Evolutionary conservation across 2,113 vertebrate species (phyloP).

Genomic region (Rallus limicola): DNA sequence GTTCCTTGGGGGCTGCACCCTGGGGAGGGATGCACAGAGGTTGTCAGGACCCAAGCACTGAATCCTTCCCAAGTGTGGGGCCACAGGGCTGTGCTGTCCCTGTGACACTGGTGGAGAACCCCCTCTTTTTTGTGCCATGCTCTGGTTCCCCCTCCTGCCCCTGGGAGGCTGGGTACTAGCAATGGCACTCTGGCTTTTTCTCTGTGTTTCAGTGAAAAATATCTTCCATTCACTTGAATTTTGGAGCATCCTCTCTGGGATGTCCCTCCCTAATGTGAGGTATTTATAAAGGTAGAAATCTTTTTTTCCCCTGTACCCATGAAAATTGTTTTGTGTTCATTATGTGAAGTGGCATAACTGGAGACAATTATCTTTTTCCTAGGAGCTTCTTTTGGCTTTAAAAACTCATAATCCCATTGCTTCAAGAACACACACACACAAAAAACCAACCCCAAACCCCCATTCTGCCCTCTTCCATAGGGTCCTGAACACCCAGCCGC

Average conservation of each 20-base stretch:
- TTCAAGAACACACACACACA: neutral
- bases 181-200: neutral
- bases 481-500: neutral
- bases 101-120: neutral
- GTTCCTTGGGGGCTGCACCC: neutral
- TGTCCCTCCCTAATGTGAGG: neutral
- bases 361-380: neutral
- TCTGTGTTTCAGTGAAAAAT: neutral
- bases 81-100: neutral
- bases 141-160: neutral
- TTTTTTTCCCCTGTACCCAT: neutral
- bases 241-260: neutral
- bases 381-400: neutral
- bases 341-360: neutral
- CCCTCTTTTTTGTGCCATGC: neutral
- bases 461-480: accelerated
- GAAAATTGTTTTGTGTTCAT: neutral
- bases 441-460: neutral
- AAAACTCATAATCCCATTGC: neutral
- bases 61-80: neutral
- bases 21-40: neutral
- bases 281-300: neutral
- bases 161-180: accelerated
- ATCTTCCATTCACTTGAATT: neutral
- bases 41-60: neutral